phyloP scores from a whole-genome alignment of 2,888 invertebrate species.

The Dryadula phaetusa region DNA sequence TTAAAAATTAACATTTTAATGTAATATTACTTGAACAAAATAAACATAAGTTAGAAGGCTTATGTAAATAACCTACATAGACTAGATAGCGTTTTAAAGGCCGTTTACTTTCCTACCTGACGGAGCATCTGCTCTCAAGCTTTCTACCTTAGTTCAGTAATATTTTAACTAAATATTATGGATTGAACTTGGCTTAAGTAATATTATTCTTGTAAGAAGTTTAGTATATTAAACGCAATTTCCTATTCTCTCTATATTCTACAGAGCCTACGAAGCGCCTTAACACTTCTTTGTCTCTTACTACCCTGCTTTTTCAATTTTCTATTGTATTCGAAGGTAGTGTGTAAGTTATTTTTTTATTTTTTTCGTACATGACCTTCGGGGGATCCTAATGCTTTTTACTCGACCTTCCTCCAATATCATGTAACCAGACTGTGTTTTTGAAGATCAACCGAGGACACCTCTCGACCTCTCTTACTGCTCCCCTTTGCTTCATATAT shows the following conservation, averaged over 20 bases:
- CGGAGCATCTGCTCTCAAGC: conserved; percentile 8
- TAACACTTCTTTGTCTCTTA: too few species aligned
- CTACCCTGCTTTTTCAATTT: too few species aligned
- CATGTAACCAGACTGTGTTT: too few species aligned
- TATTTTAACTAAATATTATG: conserved; percentile 9
- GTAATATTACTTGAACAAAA: conserved; percentile 3
- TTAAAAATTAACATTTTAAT: not conserved
- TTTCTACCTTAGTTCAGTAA: conserved; percentile 5
- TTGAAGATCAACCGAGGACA: too few species aligned
- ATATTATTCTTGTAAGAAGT: not conserved
- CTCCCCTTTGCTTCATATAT: too few species aligned
- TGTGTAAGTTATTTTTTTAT: too few species aligned
- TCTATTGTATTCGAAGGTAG: too few species aligned
- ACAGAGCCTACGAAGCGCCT: too few species aligned
- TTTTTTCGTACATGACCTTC: too few species aligned
- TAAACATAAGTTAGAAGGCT: conserved; percentile 1
- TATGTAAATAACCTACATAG: conserved; percentile 4
- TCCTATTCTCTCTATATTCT: not conserved
- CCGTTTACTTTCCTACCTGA: conserved; percentile 7
- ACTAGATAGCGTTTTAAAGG: not conserved
- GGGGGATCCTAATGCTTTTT: too few species aligned
- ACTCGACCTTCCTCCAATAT: too few species aligned
- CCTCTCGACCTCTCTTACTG: too few species aligned
- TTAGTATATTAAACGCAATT: not conserved
- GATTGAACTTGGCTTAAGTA: not conserved